phyloP scores from a whole-genome alignment of 2,113 vertebrate species.

The Excalfactoria chinensis region DNA sequence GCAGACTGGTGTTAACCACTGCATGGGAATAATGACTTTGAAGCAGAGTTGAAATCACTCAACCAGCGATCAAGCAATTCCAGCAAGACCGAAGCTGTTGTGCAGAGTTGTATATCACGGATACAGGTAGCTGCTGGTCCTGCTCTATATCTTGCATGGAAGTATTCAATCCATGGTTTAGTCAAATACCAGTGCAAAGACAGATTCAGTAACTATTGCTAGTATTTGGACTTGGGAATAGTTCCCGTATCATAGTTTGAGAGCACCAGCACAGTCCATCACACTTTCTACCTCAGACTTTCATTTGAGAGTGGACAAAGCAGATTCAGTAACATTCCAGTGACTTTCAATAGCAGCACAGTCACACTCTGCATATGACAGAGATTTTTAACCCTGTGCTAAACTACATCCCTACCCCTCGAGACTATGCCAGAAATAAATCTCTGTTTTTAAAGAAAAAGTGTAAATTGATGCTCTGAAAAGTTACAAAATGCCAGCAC shows the following conservation, averaged over 20 bases:
- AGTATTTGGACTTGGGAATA: not conserved
- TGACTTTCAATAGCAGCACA: fast-evolving
- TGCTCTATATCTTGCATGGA: not conserved
- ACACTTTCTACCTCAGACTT: not conserved
- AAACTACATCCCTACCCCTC: not conserved
- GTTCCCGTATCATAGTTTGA: not conserved
- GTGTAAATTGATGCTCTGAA: not conserved
- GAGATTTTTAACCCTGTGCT: not conserved
- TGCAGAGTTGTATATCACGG: fast-evolving
- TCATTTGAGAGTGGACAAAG: fast-evolving
- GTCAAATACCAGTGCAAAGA: not conserved
- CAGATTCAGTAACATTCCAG: not conserved
- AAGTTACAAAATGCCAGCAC: not conserved
- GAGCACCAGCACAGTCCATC: not conserved
- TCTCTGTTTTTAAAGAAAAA: not conserved
- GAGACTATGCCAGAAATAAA: not conserved
- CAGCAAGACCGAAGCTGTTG: not conserved
- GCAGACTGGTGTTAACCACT: not conserved
- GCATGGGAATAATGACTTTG: not conserved
- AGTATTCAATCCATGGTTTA: not conserved
- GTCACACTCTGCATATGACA: fast-evolving
- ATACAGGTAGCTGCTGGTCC: not conserved
- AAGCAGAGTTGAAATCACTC: not conserved
- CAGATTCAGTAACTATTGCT: not conserved
- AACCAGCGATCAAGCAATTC: not conserved